Conservation (phyloP, 2,888 invertebrate species). For the Latrodectus elegans region DNA sequence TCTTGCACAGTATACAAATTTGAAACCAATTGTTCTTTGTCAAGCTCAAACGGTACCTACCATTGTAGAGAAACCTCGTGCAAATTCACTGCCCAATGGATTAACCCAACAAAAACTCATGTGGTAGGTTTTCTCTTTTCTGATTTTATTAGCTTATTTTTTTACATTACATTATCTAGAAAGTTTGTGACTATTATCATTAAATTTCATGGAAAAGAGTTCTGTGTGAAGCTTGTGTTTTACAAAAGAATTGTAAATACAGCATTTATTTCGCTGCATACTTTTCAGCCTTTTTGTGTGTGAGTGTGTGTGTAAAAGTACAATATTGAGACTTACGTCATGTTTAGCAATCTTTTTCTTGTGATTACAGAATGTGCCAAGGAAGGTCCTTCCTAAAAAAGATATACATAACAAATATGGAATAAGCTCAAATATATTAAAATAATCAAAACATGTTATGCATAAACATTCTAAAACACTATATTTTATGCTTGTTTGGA, state of each 20-base stretch:
- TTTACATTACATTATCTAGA: too few relatives aligned
- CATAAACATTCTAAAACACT: too few relatives aligned
- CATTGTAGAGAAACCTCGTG: constrained; percentile 63
- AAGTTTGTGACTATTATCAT: not conserved
- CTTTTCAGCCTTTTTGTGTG: not conserved
- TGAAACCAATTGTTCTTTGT: constrained; percentile 56
- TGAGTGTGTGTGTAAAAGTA: not conserved
- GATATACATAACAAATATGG: too few relatives aligned
- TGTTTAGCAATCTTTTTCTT: not conserved
- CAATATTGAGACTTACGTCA: not conserved
- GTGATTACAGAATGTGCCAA: too few relatives aligned
- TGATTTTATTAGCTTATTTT: not conserved
- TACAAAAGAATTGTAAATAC: not conserved
- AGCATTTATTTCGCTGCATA: not conserved
- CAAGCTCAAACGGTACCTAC: constrained; percentile 41
- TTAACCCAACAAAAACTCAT: constrained; percentile 71
- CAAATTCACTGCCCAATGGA: constrained; percentile 69
- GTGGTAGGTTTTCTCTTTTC: constrained; percentile 38
- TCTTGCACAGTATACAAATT: constrained; percentile 22
- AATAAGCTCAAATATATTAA: too few relatives aligned
- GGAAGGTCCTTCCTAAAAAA: too few relatives aligned
- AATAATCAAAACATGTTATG: too few relatives aligned
- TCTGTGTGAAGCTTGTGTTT: not conserved
- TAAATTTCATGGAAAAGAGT: not conserved
- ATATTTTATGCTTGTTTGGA: too few relatives aligned